These are phyloP conservation scores for Dryoscopus gambensis DNA, from an alignment of 2,113 vertebrate genomes.

Conservation along the genomic window DNA sequence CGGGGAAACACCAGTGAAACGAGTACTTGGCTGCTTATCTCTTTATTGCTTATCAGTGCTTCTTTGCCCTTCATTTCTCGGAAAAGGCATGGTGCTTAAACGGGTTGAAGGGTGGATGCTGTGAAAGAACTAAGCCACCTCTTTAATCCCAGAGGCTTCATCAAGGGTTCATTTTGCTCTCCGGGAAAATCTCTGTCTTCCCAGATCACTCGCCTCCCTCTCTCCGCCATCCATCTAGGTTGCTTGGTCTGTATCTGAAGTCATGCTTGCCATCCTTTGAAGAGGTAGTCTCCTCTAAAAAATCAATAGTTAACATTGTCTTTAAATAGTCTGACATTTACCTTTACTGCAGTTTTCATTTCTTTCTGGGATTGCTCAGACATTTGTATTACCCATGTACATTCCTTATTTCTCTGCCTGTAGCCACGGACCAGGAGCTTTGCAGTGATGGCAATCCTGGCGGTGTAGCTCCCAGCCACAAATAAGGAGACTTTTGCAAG, in stretches of 20 bases:
- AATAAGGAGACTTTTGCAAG: not conserved
- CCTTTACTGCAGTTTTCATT: constrained; percentile 61
- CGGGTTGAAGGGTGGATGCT: not conserved
- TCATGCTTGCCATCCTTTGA: constrained; percentile 49
- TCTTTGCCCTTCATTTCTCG: not conserved
- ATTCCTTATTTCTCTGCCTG: not conserved
- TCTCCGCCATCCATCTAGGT: not conserved
- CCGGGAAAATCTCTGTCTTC: not conserved
- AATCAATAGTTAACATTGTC: constrained; percentile 68
- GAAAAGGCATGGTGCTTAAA: not conserved
- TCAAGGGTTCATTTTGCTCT: constrained; percentile 13
- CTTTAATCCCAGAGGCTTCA: constrained; percentile 19
- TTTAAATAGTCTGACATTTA: constrained; percentile 69
- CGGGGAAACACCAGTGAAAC: not conserved
- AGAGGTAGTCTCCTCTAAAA: constrained; percentile 59
- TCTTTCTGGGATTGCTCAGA: constrained; percentile 46
- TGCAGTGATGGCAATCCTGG: not conserved
- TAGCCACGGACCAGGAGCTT: not conserved
- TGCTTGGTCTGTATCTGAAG: not conserved
- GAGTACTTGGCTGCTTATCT: not conserved
- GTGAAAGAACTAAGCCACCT: constrained; percentile 1
- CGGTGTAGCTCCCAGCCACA: not conserved
- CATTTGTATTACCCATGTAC: constrained; percentile 1
- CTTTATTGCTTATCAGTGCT: not conserved
- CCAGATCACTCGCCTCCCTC: not conserved